Percentiles rank a stretch among this genome's conserved stretches.
Conservation (phyloP, 2,797 vertebrate genomes). For the Enteromius argenteus region DNA sequence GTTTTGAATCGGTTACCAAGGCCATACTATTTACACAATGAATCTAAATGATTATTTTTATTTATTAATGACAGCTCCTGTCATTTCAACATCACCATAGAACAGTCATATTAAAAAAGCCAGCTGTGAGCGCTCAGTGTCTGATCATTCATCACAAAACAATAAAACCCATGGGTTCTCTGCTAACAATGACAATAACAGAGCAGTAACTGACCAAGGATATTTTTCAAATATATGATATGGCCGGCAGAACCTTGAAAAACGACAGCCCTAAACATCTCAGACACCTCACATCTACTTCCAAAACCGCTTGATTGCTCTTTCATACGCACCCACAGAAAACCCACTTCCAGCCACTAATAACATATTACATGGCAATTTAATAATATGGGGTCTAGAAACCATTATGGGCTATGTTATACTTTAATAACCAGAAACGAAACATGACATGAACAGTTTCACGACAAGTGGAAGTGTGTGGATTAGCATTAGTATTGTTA, state of each 20-base stretch:
- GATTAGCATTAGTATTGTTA: neutral
- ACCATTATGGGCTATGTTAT: constrained; percentile 3
- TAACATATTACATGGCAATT: constrained; percentile 35
- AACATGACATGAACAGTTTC: constrained; percentile 6
- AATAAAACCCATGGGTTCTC: constrained; percentile 29
- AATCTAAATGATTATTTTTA: constrained; percentile 5
- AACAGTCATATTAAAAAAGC: neutral
- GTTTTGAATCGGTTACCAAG: constrained; percentile 12
- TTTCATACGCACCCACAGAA: constrained; percentile 18
- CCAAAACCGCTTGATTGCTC: constrained; percentile 32
- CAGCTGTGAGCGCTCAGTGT: constrained; percentile 20
- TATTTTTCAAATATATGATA: constrained; percentile 22
- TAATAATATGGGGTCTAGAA: constrained; percentile 27
- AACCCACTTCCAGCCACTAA: constrained; percentile 44
- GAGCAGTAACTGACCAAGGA: constrained; percentile 11
- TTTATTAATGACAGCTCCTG: constrained; percentile 24
- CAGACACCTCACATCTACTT: constrained; percentile 25
- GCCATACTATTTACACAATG: neutral
- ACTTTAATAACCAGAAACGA: constrained; percentile 7
- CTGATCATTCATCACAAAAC: constrained; percentile 30
- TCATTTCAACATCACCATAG: constrained; percentile 21
- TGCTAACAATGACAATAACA: constrained; percentile 37
- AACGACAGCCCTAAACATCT: constrained; percentile 19
- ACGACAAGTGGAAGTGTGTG: neutral
- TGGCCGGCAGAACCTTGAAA: constrained; percentile 9